Evolutionary conservation across 2,113 vertebrate genomes (phyloP), one percentile per base, ranked within the genome.

Genomic region (Neolamprologus caudopunctatus): DNA sequence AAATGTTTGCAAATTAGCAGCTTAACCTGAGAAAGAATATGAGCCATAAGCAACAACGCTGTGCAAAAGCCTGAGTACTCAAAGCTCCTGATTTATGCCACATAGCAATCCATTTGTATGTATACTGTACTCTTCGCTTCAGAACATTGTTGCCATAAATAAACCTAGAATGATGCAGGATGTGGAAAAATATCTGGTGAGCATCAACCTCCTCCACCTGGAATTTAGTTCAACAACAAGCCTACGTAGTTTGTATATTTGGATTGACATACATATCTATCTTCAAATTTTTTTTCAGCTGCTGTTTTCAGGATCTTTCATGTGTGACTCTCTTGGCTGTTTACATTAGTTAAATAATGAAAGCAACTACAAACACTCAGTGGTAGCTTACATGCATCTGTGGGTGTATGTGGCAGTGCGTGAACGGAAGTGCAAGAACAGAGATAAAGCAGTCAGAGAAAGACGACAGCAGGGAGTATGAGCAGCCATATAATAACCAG

Each of bases 1-100:
- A 90, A 81, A 87, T 53, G 50, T 24, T 53, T 68, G 75, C 45
- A 79, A n/a, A 79, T 90, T 85, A 88, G 88, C 83, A 28, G 84
- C 88, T 89, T 90, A 87, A 84, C 82, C 85, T 21, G 66, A 84
- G 31, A 42, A 53, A 73, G 24, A 84, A 68, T 57, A 33, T 7
- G 14, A 73, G 35, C 26, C 42, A 50, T 50, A 50, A 50, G 16
- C 24, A 3, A 31, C 42, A 31, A 50, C 9, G 7, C 66, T 51
- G 71, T 84, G 40, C 66, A 40, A 24, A 17, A 63, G 10, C 35
- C 58, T 14, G 31, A 61, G 47, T 2, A 26, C 8, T n/a, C 26
- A 50, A 75, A 28, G 75, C 31, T 61, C 63, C 54, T 80, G 42
- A 82, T 51, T 86, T 75, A n/a, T 37, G 13, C 35, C 21, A 53